Evolutionary conservation across 1,140 invertebrate species (phyloP).

Genomic region (Phocides pigmalion): DNA sequence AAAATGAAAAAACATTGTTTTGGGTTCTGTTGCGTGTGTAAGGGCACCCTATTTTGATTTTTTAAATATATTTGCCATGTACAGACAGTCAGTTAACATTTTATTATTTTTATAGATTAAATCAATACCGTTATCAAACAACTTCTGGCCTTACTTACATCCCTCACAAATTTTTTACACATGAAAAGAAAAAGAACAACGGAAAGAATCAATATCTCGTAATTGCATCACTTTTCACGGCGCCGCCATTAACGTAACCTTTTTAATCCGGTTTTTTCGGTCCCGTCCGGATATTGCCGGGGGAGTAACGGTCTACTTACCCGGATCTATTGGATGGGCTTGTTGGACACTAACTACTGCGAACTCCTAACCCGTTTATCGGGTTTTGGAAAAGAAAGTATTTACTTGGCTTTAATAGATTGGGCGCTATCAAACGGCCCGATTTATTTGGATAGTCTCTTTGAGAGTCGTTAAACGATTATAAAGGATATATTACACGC

Average conservation of each 20-base stretch:
- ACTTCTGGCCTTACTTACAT: too few relatives aligned
- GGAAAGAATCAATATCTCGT: slow-evolving; percentile 64
- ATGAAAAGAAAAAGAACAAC: slow-evolving; percentile 59
- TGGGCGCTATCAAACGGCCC: slow-evolving; percentile 1
- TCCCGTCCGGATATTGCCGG: slow-evolving; percentile 66
- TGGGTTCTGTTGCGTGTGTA: too few relatives aligned
- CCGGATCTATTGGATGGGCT: slow-evolving; percentile 69
- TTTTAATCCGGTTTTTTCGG: slow-evolving; percentile 72
- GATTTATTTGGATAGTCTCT: slow-evolving; percentile 26
- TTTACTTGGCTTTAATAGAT: slow-evolving; percentile 30
- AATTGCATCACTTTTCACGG: slow-evolving; percentile 74
- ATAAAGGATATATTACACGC: too few relatives aligned
- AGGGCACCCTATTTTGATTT: too few relatives aligned
- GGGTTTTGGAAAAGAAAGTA: slow-evolving; percentile 27
- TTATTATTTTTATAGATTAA: too few relatives aligned
- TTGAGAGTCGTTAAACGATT: background rate
- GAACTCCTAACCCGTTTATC: slow-evolving; percentile 45
- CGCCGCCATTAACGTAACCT: slow-evolving; percentile 66
- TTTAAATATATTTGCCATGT: too few relatives aligned
- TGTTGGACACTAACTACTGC: slow-evolving; percentile 66
- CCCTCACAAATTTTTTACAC: too few relatives aligned
- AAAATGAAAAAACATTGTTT: too few relatives aligned
- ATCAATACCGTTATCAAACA: too few relatives aligned
- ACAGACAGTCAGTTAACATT: too few relatives aligned
- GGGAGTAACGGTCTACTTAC: slow-evolving; percentile 71